Evolutionary conservation across 2,797 vertebrate genomes (phyloP), one percentile per base, ranked within the genome.

Genomic region (Enteromius viviparus): DNA sequence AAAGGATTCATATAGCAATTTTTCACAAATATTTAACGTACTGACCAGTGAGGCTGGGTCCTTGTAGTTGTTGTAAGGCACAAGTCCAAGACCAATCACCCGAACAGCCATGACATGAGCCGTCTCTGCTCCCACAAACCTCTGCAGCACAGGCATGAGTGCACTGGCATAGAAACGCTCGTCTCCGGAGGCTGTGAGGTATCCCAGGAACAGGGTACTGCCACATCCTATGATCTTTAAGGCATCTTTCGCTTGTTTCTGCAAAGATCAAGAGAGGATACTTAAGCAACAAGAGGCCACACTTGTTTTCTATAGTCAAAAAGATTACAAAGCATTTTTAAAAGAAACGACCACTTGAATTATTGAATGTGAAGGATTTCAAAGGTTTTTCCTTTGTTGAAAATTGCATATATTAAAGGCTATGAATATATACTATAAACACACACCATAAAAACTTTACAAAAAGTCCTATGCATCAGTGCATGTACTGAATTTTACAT

Each of bases 61-160:
- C 82, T 91, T 86, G 89, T 94, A 95, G 3, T 89, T 85, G 81
- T 89, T 91, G 3, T 91, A 32, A 0, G 96, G 96, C 86, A 96
- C 91, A 82, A 98, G 78, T 15, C 97, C 96, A 17, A 96, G 64
- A 26, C 95, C 87, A 4, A 93, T 93, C 55, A 93, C 21, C 71
- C 94, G 95, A 70, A 99, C 85, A 0, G 96, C 94, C 83, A 97
- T 85, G 1, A 91, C 88, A 79, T 99, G 98, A 0, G 97, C 97
- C 0, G 90, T 90, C 93, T 99, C 98, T 0, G 97, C 93, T 3
- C 95, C 94, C 70, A 97, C 91, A 84, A 94, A 66, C 74, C 91
- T 91, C 90, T 96, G 96, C 72, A 97, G 89, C 17, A 91, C 69
- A 0, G 98, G 98, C 95, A 99, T 97, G 85, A 98, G 89, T 49